phyloP scores from a whole-genome alignment of 2,888 invertebrate genomes.

The Amphiduros pacificus region DNA sequence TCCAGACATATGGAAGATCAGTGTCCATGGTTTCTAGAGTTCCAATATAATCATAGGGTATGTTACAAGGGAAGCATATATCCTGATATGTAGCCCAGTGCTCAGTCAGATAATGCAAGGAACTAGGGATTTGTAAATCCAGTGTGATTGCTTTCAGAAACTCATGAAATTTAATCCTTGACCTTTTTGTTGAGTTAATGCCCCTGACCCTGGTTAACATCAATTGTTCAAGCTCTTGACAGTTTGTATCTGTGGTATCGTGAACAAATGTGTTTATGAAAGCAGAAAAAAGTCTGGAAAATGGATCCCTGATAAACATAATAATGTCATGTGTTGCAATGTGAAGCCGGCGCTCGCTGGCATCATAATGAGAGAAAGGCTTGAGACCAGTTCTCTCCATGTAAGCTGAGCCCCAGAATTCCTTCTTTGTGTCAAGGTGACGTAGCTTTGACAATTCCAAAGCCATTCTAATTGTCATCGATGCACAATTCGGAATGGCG shows the following conservation, averaged over 20 bases:
- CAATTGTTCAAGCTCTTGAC: background rate
- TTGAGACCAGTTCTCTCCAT: background rate
- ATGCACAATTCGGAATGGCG: background rate
- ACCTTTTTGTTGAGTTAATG: background rate
- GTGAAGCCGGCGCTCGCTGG: slow-evolving; percentile 68
- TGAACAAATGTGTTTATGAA: slow-evolving; percentile 78
- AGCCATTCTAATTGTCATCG: background rate
- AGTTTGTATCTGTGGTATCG: background rate
- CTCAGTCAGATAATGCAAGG: background rate
- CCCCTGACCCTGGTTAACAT: background rate
- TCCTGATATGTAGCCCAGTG: slow-evolving; percentile 8
- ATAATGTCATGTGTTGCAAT: slow-evolving; percentile 80
- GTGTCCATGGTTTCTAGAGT: slow-evolving; percentile 17
- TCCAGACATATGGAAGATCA: too few relatives aligned
- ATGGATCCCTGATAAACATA: slow-evolving; percentile 85
- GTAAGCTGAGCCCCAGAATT: background rate
- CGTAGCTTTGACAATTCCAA: background rate
- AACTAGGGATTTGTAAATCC: background rate
- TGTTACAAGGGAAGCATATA: slow-evolving; percentile 4
- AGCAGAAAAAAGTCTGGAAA: slow-evolving; percentile 85
- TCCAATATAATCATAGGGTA: slow-evolving; percentile 16
- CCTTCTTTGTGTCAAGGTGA: background rate
- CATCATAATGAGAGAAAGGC: slow-evolving; percentile 65
- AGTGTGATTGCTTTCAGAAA: background rate
- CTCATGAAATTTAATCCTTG: slow-evolving; percentile 9